phyloP scores from a whole-genome alignment of 2,888 invertebrate genomes.

The Beris chalybata region DNA sequence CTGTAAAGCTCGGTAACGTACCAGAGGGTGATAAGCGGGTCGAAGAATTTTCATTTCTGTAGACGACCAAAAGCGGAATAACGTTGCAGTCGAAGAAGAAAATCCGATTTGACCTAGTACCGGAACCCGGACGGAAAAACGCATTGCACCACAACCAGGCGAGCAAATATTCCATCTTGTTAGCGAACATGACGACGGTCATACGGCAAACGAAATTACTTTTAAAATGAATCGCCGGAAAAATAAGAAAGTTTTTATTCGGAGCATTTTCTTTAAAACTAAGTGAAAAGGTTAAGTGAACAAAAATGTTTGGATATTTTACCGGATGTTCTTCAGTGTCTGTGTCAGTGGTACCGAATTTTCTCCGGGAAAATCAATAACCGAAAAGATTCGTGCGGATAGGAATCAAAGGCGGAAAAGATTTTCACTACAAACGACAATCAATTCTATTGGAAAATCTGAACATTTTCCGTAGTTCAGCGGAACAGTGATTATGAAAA shows the following conservation, averaged over 20 bases:
- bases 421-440: too few species aligned
- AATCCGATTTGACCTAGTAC: neutral
- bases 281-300: conserved; percentile 14
- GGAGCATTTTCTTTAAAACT: neutral
- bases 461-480: too few species aligned
- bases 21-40: too few species aligned
- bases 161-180: neutral
- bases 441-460: too few species aligned
- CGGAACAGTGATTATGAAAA: too few species aligned
- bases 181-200: too few species aligned
- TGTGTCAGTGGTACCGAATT: conserved; percentile 14
- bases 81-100: conserved; percentile 3
- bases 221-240: neutral
- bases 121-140: conserved; percentile 22
- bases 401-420: too few species aligned
- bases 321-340: neutral
- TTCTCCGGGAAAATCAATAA: conserved; percentile 27
- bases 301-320: conserved; percentile 2
- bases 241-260: neutral
- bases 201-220: neutral
- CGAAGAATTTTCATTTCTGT: neutral
- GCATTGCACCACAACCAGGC: conserved; percentile 27
- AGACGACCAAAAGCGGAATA: conserved; percentile 9
- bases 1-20: too few species aligned
- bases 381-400: neutral